These are phyloP conservation scores for Plectrocnemia conspersa DNA, from an alignment of 1,140 invertebrate genomes.

Conservation along the genomic window DNA sequence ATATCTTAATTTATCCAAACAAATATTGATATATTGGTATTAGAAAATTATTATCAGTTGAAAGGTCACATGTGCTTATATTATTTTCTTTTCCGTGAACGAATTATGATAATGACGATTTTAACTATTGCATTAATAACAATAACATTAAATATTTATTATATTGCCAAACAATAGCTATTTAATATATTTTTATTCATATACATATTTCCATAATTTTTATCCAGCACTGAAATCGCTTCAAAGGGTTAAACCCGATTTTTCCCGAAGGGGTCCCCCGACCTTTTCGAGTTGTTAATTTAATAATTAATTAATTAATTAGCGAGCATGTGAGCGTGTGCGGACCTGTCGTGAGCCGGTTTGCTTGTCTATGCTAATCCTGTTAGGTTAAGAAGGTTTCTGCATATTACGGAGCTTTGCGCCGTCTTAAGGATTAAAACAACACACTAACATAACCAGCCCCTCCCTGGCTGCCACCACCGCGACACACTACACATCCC, in stretches of 20 bases:
- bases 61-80: no score
- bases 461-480: constrained; percentile 27
- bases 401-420: constrained; percentile 61
- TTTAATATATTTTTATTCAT: not conserved
- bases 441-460: constrained; percentile 44
- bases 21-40: no score
- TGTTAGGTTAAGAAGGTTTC: constrained; percentile 65
- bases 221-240: not conserved
- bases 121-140: no score
- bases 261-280: not conserved
- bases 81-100: no score
- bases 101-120: no score
- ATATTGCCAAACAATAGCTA: no score
- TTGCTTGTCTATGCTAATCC: constrained; percentile 60
- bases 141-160: no score
- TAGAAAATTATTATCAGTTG: no score
- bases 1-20: no score
- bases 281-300: not conserved
- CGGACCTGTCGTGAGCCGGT: constrained; percentile 27
- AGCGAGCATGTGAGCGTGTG: constrained; percentile 1
- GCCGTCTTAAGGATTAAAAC: constrained; percentile 59
- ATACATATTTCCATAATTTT: not conserved
- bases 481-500: not conserved
- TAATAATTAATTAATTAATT: not conserved
- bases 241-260: not conserved